Percentiles rank a stretch among this genome's conserved stretches.
Conservation (phyloP, 2,888 invertebrate species). For the Cyaniris semiargus region DNA sequence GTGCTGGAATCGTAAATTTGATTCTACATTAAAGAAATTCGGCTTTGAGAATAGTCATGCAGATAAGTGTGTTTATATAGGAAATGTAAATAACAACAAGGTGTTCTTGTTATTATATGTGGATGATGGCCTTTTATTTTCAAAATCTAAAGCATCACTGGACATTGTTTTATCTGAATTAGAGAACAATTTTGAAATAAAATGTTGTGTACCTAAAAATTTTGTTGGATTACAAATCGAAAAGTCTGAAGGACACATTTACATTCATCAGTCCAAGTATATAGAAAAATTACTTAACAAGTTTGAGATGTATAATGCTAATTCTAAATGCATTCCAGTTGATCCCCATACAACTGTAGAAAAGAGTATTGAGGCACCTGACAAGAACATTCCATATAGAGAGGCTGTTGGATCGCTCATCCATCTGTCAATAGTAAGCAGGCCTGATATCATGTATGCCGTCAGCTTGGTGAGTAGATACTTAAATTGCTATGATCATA, state of each 20-base stretch:
- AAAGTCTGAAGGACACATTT: slow-evolving; percentile 24
- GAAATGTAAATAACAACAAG: neutral
- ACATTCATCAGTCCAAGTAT: slow-evolving; percentile 34
- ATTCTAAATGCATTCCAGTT: neutral
- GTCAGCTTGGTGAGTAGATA: slow-evolving; percentile 39
- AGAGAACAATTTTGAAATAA: slow-evolving; percentile 28
- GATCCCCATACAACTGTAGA: neutral
- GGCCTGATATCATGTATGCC: slow-evolving; percentile 41
- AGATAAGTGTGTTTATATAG: slow-evolving; percentile 15
- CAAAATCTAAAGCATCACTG: neutral
- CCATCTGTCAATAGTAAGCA: slow-evolving; percentile 39
- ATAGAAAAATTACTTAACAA: neutral
- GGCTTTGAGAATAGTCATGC: neutral
- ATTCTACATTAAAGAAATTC: neutral
- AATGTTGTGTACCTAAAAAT: neutral
- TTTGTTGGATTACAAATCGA: slow-evolving; percentile 37
- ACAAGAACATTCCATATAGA: slow-evolving; percentile 37
- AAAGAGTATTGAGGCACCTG: neutral
- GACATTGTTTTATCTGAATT: neutral
- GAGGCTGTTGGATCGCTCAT: slow-evolving; percentile 41
- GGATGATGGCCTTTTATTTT: slow-evolving; percentile 3
- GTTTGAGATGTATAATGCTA: neutral
- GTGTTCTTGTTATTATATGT: slow-evolving; percentile 6
- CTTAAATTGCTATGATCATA: slow-evolving; percentile 35
- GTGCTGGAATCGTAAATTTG: slow-evolving; percentile 29